Evolutionary conservation across 2,888 invertebrate genomes (phyloP), one percentile per base, ranked within the genome.

Genomic region (Shargacucullia verbasci): DNA sequence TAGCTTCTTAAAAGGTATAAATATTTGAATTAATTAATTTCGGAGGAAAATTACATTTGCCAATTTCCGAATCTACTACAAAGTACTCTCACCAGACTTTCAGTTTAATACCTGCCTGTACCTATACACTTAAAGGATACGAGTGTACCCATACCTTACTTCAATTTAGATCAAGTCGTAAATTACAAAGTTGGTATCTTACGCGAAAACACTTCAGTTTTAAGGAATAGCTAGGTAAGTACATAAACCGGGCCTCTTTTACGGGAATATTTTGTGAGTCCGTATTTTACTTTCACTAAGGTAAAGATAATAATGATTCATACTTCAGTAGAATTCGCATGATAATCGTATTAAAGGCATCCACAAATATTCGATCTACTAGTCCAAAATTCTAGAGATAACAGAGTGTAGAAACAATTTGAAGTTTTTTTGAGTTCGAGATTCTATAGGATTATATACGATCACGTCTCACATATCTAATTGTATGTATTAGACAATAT

Each of bases 171-270:
- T 55, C 20, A 39, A 44, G 54, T 59, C 59, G 34, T 64, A 47
- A 59, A 70, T 70, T 55, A 54, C 49, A 20, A 47, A 70, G 59
- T 64, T 64, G 34, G 49, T 52, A 64, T 59, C 49, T 55, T 38
- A 59, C 47, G 46, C 14, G 34, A 54, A 50, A 55, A 50, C 29
- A 43, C n/a, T 54, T 44, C 59, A 54, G n/a, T n/a, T n/a, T n/a
- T n/a, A n/a, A n/a, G n/a, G n/a, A n/a, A n/a, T n/a, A n/a, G n/a
- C n/a, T n/a, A n/a, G n/a, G n/a, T n/a, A n/a, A n/a, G n/a, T 38
- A 49, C 39, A 43, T 48, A 52, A 34, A 38, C 38, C 2, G 10
- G 38, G 13, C 15, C 31, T 31, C 20, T 41, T 35, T 45, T 0
- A 9, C 11, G 9, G 15, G 64, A 53, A 63, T 52, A 53, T 54